These are phyloP conservation scores for Notodonta ziczac DNA, from an alignment of 2,888 invertebrate genomes.

Conservation along the genomic window DNA sequence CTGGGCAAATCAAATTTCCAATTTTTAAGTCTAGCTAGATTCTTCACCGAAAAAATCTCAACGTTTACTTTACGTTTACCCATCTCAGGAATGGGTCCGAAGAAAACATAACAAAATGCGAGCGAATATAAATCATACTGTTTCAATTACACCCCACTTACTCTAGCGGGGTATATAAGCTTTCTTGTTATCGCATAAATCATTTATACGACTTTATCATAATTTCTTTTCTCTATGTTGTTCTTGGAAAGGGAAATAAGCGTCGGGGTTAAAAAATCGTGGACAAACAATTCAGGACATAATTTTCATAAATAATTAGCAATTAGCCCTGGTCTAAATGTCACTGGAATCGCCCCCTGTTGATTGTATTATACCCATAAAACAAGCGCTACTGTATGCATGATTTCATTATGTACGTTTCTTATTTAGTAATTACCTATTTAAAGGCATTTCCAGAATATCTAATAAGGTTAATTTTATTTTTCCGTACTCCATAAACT, in stretches of 20 bases:
- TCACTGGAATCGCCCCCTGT: too few relatives aligned
- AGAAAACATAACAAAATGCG: slow-evolving; percentile 19
- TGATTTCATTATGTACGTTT: too few relatives aligned
- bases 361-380: too few relatives aligned
- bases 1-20: too few relatives aligned
- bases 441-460: too few relatives aligned
- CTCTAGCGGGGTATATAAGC: slow-evolving; percentile 12
- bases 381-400: too few relatives aligned
- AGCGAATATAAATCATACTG: slow-evolving; percentile 58
- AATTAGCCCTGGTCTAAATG: too few relatives aligned
- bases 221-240: neutral
- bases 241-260: neutral
- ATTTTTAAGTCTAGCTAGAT: neutral
- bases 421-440: too few relatives aligned
- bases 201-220: slow-evolving; percentile 5
- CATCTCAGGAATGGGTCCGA: slow-evolving; percentile 10
- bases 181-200: slow-evolving; percentile 2
- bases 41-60: neutral
- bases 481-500: too few relatives aligned
- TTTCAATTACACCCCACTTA: slow-evolving; percentile 64
- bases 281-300: too few relatives aligned
- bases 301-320: too few relatives aligned
- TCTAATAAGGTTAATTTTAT: too few relatives aligned
- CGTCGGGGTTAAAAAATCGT: neutral
- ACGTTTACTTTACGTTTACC: neutral